Evolutionary conservation across 1,140 invertebrate genomes (phyloP).

Genomic region (Grapholita molesta): DNA sequence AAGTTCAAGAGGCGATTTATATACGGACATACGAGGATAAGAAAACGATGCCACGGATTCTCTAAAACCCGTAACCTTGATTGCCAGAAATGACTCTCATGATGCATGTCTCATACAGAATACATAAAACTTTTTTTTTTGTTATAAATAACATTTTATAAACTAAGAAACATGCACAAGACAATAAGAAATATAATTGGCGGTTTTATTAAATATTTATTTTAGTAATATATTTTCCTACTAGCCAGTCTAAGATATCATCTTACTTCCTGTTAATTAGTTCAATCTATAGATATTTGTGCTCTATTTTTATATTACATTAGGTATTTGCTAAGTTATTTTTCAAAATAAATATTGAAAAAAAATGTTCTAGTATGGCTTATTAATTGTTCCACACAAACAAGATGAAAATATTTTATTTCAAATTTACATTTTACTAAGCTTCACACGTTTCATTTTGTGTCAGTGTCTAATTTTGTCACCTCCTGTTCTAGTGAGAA

Average conservation of each 20-base stretch:
- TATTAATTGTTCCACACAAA: background rate
- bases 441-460: conserved; percentile 25
- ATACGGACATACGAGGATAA: too few relatives aligned
- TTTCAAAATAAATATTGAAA: too few relatives aligned
- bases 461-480: conserved; percentile 49
- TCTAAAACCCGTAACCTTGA: background rate
- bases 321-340: too few relatives aligned
- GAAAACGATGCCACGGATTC: too few relatives aligned
- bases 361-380: too few relatives aligned
- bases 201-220: background rate
- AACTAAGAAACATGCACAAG: too few relatives aligned
- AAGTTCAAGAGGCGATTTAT: too few relatives aligned
- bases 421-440: conserved; percentile 24
- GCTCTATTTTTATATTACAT: background rate
- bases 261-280: conserved; percentile 1
- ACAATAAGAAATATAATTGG: background rate
- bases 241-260: too few relatives aligned
- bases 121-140: too few relatives aligned
- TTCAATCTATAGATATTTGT: background rate
- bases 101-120: background rate
- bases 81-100: background rate
- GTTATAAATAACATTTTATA: too few relatives aligned
- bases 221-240: too few relatives aligned
- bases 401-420: conserved; percentile 9
- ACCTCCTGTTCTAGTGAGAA: conserved; percentile 85